A percentile compares a stretch with the other conserved stretches of the same genome.
Conservation (phyloP, 2,113 vertebrate species). For the Zosterops pallidus region DNA sequence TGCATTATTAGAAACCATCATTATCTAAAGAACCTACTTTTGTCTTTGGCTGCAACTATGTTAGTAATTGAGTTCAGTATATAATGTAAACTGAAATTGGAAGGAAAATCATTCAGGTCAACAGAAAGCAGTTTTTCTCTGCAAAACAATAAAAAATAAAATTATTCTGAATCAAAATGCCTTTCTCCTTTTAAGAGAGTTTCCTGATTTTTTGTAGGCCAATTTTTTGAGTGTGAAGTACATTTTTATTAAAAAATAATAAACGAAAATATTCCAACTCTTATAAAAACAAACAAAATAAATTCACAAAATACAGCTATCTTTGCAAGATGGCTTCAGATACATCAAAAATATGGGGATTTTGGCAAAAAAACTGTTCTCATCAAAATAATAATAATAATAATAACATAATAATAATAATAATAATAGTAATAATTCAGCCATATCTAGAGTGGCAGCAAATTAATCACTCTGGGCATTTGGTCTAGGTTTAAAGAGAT, state of each 20-base stretch:
- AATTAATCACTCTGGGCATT: not conserved
- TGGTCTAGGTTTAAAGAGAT: not conserved
- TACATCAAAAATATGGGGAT: accelerated
- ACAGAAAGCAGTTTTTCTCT: not conserved
- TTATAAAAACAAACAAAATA: not conserved
- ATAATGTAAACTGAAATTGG: not conserved
- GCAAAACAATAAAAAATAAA: not conserved
- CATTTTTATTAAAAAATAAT: not conserved
- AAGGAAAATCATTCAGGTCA: not conserved
- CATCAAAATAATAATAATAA: not conserved
- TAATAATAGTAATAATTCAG: not conserved
- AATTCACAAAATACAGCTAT: not conserved
- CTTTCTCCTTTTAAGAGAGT: not conserved
- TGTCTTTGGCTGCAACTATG: not conserved
- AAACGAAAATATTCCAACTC: not conserved
- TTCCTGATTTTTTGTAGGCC: not conserved
- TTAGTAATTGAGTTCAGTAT: not conserved
- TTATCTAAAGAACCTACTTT: not conserved
- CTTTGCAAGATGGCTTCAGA: not conserved
- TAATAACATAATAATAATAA: not conserved
- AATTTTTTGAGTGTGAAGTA: not conserved
- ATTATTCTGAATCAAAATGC: not conserved
- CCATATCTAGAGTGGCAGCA: not conserved
- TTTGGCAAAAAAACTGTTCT: not conserved
- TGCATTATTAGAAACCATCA: not conserved